Conservation (phyloP, 2,113 vertebrate genomes). For the Gracilinanus agilis region DNA sequence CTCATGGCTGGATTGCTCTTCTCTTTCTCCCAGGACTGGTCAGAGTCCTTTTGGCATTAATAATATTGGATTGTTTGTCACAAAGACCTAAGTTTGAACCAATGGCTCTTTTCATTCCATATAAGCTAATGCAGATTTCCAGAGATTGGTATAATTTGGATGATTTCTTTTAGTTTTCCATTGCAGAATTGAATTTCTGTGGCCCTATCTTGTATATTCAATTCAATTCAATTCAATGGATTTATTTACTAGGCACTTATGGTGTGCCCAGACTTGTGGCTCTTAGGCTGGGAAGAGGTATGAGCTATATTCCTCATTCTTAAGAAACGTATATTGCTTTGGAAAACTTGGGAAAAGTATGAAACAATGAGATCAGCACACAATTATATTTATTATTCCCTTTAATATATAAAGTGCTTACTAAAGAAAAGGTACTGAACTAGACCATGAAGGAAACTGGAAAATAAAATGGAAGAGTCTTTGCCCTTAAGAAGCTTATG, state of each 20-base stretch:
- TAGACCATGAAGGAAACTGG: background rate
- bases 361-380: background rate
- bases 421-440: background rate
- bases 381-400: background rate
- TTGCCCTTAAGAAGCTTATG: background rate
- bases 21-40: background rate
- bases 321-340: background rate
- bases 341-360: background rate
- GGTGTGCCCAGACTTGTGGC: background rate
- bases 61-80: background rate
- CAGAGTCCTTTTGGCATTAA: background rate
- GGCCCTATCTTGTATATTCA: background rate
- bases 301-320: background rate
- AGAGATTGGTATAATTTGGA: background rate
- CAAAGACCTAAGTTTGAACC: background rate
- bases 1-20: background rate
- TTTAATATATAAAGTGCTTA: background rate
- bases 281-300: background rate
- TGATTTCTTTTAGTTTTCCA: background rate
- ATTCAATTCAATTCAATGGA: background rate
- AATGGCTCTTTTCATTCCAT: background rate
- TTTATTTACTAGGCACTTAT: background rate
- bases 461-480: background rate
- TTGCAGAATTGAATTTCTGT: background rate
- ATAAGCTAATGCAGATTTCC: background rate